Percentiles rank a stretch among this genome's conserved stretches.
phyloP scores from a whole-genome alignment of 2,888 invertebrate genomes.

The Amiota mariae region DNA sequence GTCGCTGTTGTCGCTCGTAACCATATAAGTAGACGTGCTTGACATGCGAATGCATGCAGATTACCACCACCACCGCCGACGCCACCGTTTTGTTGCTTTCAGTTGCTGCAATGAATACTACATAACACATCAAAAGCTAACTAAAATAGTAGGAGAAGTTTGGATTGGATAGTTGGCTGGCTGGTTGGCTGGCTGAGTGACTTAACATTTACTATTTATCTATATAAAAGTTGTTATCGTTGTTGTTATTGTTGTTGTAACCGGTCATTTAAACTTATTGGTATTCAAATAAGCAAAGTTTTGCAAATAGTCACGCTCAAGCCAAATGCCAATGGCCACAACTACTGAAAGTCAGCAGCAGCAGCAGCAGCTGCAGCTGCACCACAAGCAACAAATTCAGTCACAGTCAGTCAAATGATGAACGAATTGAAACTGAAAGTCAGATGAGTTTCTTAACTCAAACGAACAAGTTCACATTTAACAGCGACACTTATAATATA shows the following conservation, averaged over 20 bases:
- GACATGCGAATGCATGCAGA: conserved; percentile 42
- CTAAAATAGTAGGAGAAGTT: not conserved
- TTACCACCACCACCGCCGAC: conserved; percentile 1
- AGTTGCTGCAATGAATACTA: not conserved
- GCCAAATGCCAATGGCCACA: conserved; percentile 15
- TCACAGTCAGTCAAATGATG: not conserved
- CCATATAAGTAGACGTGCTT: conserved; percentile 44
- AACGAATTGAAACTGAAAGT: conserved; percentile 61
- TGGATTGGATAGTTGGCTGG: not conserved
- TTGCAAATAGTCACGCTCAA: conserved; percentile 43
- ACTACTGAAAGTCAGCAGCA: not conserved
- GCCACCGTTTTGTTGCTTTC: not conserved
- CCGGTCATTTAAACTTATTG: conserved; percentile 52
- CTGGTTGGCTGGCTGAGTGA: not conserved
- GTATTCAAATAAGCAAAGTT: conserved; percentile 62
- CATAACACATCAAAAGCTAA: not conserved
- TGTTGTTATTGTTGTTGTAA: not conserved
- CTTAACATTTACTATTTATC: no score
- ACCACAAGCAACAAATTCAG: not conserved
- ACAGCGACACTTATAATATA: conserved; percentile 12
- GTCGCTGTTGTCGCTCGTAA: no score
- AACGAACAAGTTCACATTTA: conserved; percentile 60
- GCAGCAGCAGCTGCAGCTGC: not conserved
- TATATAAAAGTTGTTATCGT: not conserved
- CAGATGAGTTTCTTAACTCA: conserved; percentile 64